Percentiles rank a stretch among this genome's conserved stretches.
phyloP scores from a whole-genome alignment of 2,888 invertebrate genomes.

The Tolmerus cingulatus region DNA sequence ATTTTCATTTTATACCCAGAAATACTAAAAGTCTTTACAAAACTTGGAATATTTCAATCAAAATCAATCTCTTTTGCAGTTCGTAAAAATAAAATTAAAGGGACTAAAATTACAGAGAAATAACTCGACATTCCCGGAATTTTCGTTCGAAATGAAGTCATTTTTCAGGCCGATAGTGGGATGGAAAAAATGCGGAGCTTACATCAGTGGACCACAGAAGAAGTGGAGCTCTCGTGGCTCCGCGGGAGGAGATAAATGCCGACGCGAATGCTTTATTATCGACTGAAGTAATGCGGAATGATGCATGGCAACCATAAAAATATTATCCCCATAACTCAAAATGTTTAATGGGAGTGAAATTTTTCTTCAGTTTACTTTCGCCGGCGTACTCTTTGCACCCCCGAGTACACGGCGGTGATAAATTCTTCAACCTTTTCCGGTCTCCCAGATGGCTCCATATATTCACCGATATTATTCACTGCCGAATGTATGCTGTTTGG shows the following conservation, averaged over 20 bases:
- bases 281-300: not conserved
- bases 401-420: not conserved
- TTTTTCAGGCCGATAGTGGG: not conserved
- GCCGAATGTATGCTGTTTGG: not conserved
- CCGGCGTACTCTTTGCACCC: not conserved
- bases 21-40: not conserved
- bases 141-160: not conserved
- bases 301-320: not conserved
- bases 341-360: not conserved
- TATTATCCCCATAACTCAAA: slow-evolving; percentile 7
- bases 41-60: not conserved
- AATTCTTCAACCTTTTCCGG: not conserved
- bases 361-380: not conserved
- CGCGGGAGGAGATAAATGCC: not conserved
- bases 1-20: too few relatives aligned
- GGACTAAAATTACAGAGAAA: not conserved
- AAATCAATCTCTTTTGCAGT: not conserved
- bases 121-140: not conserved
- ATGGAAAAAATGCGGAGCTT: not conserved
- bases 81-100: not conserved
- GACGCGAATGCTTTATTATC: not conserved
- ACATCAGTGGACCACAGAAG: not conserved
- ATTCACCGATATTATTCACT: not conserved
- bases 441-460: not conserved
- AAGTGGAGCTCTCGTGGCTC: not conserved